Conservation (phyloP, 92 coral and sea anemone genomes). For the Scolanthus callimorphus region DNA sequence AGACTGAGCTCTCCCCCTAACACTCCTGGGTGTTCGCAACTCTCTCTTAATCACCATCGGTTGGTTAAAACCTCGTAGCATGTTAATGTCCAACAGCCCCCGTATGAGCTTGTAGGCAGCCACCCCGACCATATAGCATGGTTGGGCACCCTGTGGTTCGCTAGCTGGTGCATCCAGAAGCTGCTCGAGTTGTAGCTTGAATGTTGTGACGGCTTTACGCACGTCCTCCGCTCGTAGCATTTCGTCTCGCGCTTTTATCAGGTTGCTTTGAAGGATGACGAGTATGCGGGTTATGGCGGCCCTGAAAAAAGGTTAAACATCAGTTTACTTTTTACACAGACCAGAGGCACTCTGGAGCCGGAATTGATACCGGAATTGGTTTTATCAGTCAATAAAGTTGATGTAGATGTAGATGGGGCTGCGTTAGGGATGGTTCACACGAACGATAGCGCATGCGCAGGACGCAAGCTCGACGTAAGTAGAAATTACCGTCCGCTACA, state of each 20-base stretch:
- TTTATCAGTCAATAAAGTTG: too few species aligned
- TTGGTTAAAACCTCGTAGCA: slow-evolving; percentile 10
- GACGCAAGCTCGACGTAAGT: too few species aligned
- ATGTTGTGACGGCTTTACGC: slow-evolving; percentile 23
- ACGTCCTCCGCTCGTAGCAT: slow-evolving; percentile 37
- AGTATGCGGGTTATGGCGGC: slow-evolving; percentile 59
- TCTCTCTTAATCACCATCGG: slow-evolving; percentile 27
- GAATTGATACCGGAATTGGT: too few species aligned
- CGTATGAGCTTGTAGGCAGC: slow-evolving; percentile 49
- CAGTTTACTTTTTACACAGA: too few species aligned
- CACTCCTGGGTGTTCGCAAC: slow-evolving; percentile 52
- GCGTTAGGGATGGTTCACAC: too few species aligned
- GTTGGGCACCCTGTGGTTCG: slow-evolving; percentile 3
- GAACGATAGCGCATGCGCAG: too few species aligned
- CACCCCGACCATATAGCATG: slow-evolving; percentile 53
- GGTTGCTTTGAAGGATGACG: slow-evolving; percentile 28
- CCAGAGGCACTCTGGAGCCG: too few species aligned
- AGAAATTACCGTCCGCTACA: too few species aligned
- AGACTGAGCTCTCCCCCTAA: slow-evolving; percentile 55
- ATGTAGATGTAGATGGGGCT: too few species aligned
- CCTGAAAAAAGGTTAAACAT: too few species aligned
- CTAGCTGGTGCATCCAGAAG: not conserved
- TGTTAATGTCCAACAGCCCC: slow-evolving; percentile 43
- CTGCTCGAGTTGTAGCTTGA: slow-evolving; percentile 45
- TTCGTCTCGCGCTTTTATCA: slow-evolving; percentile 42